Percentiles rank a stretch among this genome's conserved stretches.
Evolutionary conservation across 2,113 vertebrate genomes (phyloP).

Genomic region (Struthio camelus): DNA sequence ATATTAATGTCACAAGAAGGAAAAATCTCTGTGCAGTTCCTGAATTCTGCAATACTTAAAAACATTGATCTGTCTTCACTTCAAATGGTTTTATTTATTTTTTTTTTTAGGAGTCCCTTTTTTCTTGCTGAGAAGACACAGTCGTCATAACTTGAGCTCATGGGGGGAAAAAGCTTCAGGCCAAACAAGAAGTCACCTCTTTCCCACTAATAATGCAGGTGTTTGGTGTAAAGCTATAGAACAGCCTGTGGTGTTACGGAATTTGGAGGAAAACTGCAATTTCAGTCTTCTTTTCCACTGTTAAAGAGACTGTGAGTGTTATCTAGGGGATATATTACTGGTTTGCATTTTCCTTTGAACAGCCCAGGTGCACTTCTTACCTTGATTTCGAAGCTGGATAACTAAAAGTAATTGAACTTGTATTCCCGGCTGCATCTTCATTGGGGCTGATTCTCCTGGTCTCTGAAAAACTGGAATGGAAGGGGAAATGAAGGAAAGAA

Average conservation of each 20-base stretch:
- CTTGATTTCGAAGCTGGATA: background rate
- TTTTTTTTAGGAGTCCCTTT: background rate
- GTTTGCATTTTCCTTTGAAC: background rate
- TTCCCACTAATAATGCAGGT: background rate
- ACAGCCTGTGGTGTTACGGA: background rate
- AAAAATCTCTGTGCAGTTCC: background rate
- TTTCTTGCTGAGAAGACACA: background rate
- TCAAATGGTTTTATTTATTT: background rate
- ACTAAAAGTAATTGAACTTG: background rate
- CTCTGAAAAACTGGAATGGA: slow-evolving; percentile 30
- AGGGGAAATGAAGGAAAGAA: background rate
- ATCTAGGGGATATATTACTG: background rate
- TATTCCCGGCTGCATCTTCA: slow-evolving; percentile 4
- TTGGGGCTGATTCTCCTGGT: background rate
- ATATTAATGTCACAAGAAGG: background rate
- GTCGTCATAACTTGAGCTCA: background rate
- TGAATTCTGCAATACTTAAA: background rate
- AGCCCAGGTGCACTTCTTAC: background rate
- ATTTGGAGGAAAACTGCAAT: background rate
- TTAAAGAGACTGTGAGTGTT: background rate
- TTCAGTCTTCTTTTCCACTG: background rate
- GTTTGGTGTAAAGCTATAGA: background rate
- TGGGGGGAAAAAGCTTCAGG: background rate
- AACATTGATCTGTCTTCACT: background rate
- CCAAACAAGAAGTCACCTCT: background rate